Evolutionary conservation across 2,113 vertebrate species (phyloP), one percentile per base, ranked within the genome.

Genomic region (Fregetta grallaria): DNA sequence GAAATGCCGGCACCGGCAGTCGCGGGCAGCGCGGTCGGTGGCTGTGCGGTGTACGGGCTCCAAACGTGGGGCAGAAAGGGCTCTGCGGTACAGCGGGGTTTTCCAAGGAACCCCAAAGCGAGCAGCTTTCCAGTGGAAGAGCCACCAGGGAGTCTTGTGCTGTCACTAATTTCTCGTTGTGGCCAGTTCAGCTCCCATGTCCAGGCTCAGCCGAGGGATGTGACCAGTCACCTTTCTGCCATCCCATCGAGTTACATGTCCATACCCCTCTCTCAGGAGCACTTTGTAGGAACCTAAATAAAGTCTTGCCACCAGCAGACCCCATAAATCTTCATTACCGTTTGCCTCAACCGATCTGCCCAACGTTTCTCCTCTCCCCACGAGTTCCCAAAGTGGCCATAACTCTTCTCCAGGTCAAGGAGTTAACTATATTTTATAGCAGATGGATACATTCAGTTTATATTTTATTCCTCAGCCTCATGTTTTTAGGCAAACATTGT

Each of bases 241-340:
- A 50, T 16, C 50, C 92, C 3, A 0, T 10, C 9, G 5, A 47
- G 65, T 47, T 75, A n/a, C 19, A 36, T 3, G 3, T 44, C 66
- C 50, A 2, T 23, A 7, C 53, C 30, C 62, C 66, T 85, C 80
- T 71, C 95, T 44, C 88, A 59, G 83, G 88, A 86, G 76, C 90
- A 10, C 77, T 94, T 88, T 80, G 55, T n/a, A 45, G 75, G 75
- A 72, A 29, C 72, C 76, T 82, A 88, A 81, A 90, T 73, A 91
- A 94, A 76, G 92, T 63, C 78, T 17, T 79, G 50, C 62, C 81
- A 83, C 80, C 14, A 2, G 11, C 66, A 89, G 56, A 80, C 73
- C 86, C 78, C 92, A 88, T 93, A 89, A 88, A 93, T 97, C 93
- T 86, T 94, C 76, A 42, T 93, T 96, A 92, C 29, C 12, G 1